Evolutionary conservation across 1,140 invertebrate species (phyloP).

Genomic region (Pectinophora gossypiella): DNA sequence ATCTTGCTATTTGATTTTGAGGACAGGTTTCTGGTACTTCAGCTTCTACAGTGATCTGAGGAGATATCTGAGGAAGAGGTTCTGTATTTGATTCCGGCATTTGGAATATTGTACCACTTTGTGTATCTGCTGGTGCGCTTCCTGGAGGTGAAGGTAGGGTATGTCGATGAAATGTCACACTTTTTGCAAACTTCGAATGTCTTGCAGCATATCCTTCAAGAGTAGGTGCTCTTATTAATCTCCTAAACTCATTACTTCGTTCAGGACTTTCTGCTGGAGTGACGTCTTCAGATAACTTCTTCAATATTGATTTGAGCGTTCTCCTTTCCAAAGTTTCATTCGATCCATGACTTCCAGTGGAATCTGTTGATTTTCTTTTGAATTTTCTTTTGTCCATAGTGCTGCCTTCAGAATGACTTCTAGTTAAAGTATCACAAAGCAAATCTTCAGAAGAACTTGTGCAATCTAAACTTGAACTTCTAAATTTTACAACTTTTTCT

Average conservation of each 20-base stretch:
- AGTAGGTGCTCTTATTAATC: conserved; percentile 85
- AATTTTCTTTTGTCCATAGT: conserved; percentile 74
- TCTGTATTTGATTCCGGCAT: conserved; percentile 33
- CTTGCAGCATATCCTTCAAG: conserved; percentile 90
- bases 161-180: conserved; percentile 90
- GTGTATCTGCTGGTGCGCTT: conserved; percentile 63
- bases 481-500: conserved; percentile 81
- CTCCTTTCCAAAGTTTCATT: conserved; percentile 89
- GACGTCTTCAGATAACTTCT: conserved; percentile 83
- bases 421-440: conserved; percentile 77
- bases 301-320: conserved; percentile 90
- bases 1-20: conserved; percentile 30
- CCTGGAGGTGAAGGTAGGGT: conserved; percentile 86
- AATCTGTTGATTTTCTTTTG: conserved; percentile 64
- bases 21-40: conserved; percentile 15
- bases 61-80: conserved; percentile 24
- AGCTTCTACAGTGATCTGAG: conserved; percentile 17
- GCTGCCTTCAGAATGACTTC: conserved; percentile 79
- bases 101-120: conserved; percentile 43
- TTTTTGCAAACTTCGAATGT: conserved; percentile 91
- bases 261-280: conserved; percentile 63
- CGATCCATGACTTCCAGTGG: conserved; percentile 79
- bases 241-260: conserved; percentile 77
- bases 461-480: conserved; percentile 88
- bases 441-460: conserved; percentile 78